Evolutionary conservation across 2,113 vertebrate species (phyloP).

Genomic region (Excalfactoria chinensis): DNA sequence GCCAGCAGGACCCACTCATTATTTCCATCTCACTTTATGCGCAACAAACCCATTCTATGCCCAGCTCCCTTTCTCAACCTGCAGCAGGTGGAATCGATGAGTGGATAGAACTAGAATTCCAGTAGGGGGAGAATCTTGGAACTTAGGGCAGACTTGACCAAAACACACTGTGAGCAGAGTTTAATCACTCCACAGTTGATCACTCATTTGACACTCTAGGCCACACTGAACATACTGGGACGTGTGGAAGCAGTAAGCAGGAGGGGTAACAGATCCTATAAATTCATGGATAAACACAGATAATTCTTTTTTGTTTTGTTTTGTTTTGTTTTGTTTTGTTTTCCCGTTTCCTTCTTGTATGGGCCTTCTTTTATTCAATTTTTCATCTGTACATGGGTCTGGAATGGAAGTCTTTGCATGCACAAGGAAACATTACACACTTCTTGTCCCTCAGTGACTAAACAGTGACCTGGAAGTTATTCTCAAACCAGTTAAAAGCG

Average conservation of each 20-base stretch:
- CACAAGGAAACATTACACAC: not conserved
- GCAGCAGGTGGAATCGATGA: not conserved
- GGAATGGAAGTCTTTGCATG: not conserved
- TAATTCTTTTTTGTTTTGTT: not conserved
- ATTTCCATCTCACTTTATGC: not conserved
- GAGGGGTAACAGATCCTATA: not conserved
- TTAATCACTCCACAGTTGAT: not conserved
- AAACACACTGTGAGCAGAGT: not conserved
- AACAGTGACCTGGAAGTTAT: not conserved
- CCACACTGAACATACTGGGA: not conserved
- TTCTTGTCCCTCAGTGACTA: not conserved
- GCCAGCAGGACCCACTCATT: not conserved
- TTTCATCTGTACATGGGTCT: not conserved
- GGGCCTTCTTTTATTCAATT: not conserved
- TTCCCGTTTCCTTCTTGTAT: not conserved
- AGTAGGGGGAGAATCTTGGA: accelerated
- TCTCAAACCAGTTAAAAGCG: not conserved
- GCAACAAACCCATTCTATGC: not conserved
- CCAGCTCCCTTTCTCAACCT: not conserved
- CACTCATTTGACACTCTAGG: not conserved
- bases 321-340: not conserved
- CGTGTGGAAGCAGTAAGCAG: not conserved
- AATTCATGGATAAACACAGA: accelerated
- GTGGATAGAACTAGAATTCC: not conserved
- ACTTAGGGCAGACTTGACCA: not conserved